phyloP scores from a whole-genome alignment of 2,888 invertebrate genomes.

The Hirtodrosophila trivittata region DNA sequence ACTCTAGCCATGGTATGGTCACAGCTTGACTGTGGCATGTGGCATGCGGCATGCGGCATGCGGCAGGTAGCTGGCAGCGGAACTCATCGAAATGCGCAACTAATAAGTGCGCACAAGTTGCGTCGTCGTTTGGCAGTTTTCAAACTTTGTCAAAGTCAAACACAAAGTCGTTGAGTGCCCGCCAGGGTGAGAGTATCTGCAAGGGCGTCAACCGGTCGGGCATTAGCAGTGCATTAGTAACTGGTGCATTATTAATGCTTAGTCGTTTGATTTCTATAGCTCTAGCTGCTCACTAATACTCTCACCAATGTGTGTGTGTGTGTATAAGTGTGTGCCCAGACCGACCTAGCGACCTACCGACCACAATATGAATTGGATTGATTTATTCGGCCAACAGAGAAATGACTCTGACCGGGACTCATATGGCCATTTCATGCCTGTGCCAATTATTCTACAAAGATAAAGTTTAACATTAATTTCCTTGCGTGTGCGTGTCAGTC shows the following conservation, averaged over 20 bases:
- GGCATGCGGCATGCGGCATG: conserved; percentile 1
- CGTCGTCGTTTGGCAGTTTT: conserved; percentile 17
- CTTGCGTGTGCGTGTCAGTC: conserved; percentile 44
- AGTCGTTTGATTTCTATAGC: conserved; percentile 43
- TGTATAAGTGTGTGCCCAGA: background rate
- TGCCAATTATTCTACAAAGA: conserved; percentile 47
- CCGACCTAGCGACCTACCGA: background rate
- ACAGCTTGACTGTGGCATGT: conserved; percentile 19
- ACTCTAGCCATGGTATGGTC: conserved; percentile 45
- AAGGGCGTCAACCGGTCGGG: conserved; percentile 46
- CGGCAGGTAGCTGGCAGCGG: background rate
- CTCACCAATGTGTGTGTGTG: background rate
- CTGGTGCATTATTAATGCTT: conserved; percentile 69
- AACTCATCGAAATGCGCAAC: conserved; percentile 49
- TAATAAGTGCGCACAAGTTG: conserved; percentile 54
- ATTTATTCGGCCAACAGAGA: conserved; percentile 30
- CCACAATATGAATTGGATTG: conserved; percentile 49
- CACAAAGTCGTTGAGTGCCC: conserved; percentile 46
- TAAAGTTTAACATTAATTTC: conserved; percentile 41
- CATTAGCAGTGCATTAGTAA: conserved; percentile 70
- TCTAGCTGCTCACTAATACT: background rate
- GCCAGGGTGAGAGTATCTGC: conserved; percentile 7
- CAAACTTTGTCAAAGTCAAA: conserved; percentile 74
- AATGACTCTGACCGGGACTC: conserved; percentile 6
- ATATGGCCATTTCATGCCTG: conserved; percentile 35